These are phyloP conservation scores for Antechinus flavipes DNA, from an alignment of 2,113 vertebrate genomes.

Conservation along the genomic window DNA sequence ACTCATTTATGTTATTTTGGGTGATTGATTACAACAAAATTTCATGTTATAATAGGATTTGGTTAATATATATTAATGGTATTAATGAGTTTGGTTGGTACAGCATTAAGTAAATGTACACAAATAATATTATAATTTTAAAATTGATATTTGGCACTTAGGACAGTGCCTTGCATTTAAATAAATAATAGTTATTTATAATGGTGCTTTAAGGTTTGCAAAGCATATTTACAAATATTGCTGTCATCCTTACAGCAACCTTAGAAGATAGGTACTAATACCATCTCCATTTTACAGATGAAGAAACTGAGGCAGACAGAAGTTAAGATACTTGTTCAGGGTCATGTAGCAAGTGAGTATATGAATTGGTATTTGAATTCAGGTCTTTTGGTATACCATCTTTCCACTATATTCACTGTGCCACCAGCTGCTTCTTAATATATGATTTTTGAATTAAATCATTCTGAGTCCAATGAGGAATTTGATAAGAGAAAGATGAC, in stretches of 20 bases:
- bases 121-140: background rate
- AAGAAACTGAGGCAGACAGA: background rate
- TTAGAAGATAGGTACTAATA: background rate
- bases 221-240: background rate
- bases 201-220: background rate
- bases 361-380: background rate
- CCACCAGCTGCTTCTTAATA: background rate
- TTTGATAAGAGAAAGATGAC: background rate
- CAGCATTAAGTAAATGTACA: background rate
- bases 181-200: background rate
- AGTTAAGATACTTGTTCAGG: background rate
- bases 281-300: background rate
- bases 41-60: background rate
- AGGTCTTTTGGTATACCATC: background rate
- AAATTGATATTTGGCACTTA: background rate
- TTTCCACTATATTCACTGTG: background rate
- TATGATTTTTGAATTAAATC: background rate
- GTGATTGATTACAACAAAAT: background rate
- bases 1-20: too few relatives aligned
- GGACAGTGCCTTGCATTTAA: background rate
- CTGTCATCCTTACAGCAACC: background rate
- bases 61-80: background rate
- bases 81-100: background rate
- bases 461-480: background rate
- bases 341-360: background rate